Conservation (phyloP, 2,113 vertebrate species). For the Acrocephalus kingi region DNA sequence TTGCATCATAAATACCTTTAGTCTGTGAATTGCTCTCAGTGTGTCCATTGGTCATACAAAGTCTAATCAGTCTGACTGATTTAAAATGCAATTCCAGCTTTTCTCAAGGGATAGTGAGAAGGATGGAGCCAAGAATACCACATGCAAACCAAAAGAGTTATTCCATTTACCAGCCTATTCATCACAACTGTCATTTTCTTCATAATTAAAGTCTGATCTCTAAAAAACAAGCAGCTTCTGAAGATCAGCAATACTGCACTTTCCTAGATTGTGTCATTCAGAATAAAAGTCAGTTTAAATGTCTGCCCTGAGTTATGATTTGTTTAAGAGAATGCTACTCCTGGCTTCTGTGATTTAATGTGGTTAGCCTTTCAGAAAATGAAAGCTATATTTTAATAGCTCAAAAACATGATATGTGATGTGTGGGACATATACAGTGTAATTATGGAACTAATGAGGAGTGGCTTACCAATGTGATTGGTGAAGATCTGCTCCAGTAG, state of each 20-base stretch:
- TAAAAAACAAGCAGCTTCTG: background rate
- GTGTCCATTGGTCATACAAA: background rate
- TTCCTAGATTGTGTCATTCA: constrained; percentile 27
- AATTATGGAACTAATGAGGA: constrained; percentile 73
- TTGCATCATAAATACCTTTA: background rate
- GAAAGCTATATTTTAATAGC: constrained; percentile 57
- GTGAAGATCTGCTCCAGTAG: constrained; percentile 36
- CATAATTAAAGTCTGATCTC: constrained; percentile 54
- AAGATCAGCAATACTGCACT: constrained; percentile 36
- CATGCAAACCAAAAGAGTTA: background rate
- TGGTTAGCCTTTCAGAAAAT: constrained; percentile 67
- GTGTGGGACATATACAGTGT: constrained; percentile 50
- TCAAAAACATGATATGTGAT: constrained; percentile 57
- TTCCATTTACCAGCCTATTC: constrained; percentile 17
- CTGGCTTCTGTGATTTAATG: constrained; percentile 50
- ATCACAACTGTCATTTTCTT: constrained; percentile 32
- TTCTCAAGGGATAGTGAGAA: constrained; percentile 15
- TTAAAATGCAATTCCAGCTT: background rate
- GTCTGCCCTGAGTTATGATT: constrained; percentile 39
- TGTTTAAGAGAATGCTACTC: constrained; percentile 33
- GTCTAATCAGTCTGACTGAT: background rate
- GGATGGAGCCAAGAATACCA: background rate
- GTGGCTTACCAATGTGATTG: constrained; percentile 47
- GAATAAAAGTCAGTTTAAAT: background rate
- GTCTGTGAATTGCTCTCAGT: background rate